These are phyloP conservation scores for Hypsibius dujardini DNA, from an alignment of 1,140 invertebrate species.

Conservation along the genomic window DNA sequence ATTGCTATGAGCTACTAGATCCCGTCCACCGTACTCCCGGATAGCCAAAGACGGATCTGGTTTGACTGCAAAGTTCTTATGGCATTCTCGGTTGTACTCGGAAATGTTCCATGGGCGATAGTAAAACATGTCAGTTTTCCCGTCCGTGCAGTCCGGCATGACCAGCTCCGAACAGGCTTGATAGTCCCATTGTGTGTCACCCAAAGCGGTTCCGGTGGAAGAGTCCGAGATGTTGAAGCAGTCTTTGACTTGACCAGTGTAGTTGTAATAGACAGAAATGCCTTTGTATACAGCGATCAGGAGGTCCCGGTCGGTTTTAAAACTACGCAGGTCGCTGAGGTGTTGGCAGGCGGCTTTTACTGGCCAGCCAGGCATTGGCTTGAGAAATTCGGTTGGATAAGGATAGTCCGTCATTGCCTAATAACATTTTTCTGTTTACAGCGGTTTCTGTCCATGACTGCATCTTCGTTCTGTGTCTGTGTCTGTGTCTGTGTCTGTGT, in stretches of 20 bases:
- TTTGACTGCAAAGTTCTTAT: conserved; percentile 46
- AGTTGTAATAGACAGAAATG: conserved; percentile 59
- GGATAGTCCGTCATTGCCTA: conserved; percentile 36
- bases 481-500: too few species aligned
- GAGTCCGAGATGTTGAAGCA: conserved; percentile 43
- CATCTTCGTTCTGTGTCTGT: too few species aligned
- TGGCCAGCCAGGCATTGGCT: conserved; percentile 35
- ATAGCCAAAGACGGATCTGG: conserved; percentile 48
- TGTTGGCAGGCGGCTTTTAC: conserved; percentile 27
- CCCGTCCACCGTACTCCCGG: conserved; percentile 59
- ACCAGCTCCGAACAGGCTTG: conserved; percentile 86
- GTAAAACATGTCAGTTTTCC: conserved; percentile 65
- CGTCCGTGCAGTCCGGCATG: conserved; percentile 69
- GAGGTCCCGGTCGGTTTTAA: conserved; percentile 37
- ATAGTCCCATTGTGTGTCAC: conserved; percentile 54
- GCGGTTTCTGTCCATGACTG: too few species aligned
- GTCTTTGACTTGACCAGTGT: conserved; percentile 45
- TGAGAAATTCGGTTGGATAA: conserved; percentile 35
- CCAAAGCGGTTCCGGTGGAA: conserved; percentile 39
- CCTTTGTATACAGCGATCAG: conserved; percentile 46
- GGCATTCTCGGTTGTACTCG: conserved; percentile 45
- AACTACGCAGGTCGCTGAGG: background rate
- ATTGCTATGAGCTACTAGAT: conserved; percentile 50
- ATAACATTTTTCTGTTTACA: too few species aligned
- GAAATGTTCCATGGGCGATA: conserved; percentile 52